phyloP scores from a whole-genome alignment of 1,140 invertebrate genomes.

The Cherax destructor region DNA sequence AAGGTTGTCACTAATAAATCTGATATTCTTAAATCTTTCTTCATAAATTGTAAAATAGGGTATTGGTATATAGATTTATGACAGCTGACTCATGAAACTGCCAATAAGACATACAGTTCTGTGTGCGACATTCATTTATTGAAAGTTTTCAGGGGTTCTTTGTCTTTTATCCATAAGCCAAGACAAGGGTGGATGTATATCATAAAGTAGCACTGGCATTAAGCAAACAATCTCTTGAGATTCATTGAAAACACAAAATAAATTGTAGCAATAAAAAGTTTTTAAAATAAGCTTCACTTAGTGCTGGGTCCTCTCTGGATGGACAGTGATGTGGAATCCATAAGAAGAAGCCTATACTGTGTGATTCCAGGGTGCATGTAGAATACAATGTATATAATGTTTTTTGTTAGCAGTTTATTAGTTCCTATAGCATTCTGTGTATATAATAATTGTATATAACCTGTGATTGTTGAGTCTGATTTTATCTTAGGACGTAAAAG shows the following conservation, averaged over 20 bases:
- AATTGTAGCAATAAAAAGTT: conserved; percentile 16
- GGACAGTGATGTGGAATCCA: background rate
- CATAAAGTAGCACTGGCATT: background rate
- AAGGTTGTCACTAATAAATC: too few species aligned
- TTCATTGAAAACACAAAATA: background rate
- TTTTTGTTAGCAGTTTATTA: conserved; percentile 33
- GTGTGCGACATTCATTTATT: background rate
- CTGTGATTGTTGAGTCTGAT: conserved; percentile 20
- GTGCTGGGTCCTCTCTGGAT: background rate
- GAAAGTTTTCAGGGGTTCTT: background rate
- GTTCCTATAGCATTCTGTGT: conserved; percentile 14
- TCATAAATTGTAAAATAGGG: background rate
- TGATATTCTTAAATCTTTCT: too few species aligned
- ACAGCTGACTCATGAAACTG: background rate
- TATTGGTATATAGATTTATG: background rate
- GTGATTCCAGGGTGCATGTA: conserved; percentile 58
- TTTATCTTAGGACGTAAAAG: conserved; percentile 9
- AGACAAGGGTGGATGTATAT: background rate
- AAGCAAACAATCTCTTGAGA: background rate
- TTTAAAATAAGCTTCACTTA: background rate
- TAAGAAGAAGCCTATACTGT: conserved; percentile 16
- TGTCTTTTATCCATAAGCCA: background rate
- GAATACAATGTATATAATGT: conserved; percentile 56
- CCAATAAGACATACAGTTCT: too few species aligned
- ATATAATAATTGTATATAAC: conserved; percentile 48